Evolutionary conservation across 2,113 vertebrate species (phyloP).

Genomic region (Chloebia gouldiae): DNA sequence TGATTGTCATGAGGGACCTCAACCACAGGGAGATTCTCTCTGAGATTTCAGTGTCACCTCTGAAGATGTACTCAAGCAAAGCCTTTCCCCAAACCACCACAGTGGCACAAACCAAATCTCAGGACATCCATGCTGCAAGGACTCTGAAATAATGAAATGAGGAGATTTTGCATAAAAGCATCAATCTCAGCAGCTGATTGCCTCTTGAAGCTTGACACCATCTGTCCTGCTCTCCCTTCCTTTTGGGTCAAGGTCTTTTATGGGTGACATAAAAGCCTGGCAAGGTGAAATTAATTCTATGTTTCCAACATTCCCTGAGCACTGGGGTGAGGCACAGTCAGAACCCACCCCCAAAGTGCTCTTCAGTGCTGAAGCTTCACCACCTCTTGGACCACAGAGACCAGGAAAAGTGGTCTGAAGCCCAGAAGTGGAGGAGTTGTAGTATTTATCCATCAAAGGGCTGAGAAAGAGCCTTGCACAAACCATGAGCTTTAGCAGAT

Average conservation of each 20-base stretch:
- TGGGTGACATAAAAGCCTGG: background rate
- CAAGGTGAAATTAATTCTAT: background rate
- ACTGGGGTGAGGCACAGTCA: background rate
- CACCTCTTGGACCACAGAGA: background rate
- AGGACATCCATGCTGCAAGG: no score
- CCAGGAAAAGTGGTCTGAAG: background rate
- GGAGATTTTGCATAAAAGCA: background rate
- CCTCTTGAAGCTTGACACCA: background rate
- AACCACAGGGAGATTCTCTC: background rate
- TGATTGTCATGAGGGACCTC: background rate
- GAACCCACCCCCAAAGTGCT: background rate
- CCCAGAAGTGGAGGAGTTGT: background rate
- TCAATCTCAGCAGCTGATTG: background rate
- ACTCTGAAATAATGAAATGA: background rate
- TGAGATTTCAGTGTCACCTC: background rate
- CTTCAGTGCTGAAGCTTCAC: background rate
- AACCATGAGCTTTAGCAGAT: background rate
- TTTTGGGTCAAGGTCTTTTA: rapidly evolving
- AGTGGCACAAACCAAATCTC: background rate
- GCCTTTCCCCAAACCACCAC: background rate
- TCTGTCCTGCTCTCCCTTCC: background rate
- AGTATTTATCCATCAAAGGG: background rate
- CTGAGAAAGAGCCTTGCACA: background rate
- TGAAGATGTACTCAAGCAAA: background rate
- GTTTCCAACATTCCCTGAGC: background rate